Evolutionary conservation across 2,888 invertebrate species (phyloP).

Genomic region (Lapara coniferarum): DNA sequence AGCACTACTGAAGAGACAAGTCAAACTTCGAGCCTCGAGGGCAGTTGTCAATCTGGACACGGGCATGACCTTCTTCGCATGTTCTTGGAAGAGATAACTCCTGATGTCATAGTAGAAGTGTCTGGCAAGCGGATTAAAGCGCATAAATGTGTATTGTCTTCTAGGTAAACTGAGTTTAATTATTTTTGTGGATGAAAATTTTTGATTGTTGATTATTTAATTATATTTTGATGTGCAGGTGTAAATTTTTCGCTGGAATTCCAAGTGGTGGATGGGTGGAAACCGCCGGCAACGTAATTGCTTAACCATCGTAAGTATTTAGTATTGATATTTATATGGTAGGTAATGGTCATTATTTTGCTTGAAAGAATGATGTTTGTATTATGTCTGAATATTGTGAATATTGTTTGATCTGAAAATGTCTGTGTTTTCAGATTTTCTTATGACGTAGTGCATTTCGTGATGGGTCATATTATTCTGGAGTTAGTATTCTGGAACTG

Average conservation of each 20-base stretch:
- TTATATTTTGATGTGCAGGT: slow-evolving; percentile 75
- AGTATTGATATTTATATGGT: not conserved
- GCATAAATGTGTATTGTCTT: slow-evolving; percentile 95
- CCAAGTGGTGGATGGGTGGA: slow-evolving; percentile 94
- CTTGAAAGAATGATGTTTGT: too few species aligned
- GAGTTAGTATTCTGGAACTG: slow-evolving; percentile 93
- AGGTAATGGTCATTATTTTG: too few species aligned
- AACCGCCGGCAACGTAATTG: slow-evolving; percentile 90
- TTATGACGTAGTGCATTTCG: slow-evolving; percentile 94
- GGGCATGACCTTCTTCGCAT: slow-evolving; percentile 95
- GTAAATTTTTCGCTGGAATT: slow-evolving; percentile 96
- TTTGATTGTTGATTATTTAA: slow-evolving; percentile 16
- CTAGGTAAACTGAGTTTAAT: slow-evolving; percentile 68
- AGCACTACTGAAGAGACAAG: slow-evolving; percentile 70
- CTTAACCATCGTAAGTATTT: slow-evolving; percentile 88
- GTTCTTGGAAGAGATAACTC: slow-evolving; percentile 95
- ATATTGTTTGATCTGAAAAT: too few species aligned
- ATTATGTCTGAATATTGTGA: too few species aligned
- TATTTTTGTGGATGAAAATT: slow-evolving; percentile 2
- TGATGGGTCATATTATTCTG: slow-evolving; percentile 97
- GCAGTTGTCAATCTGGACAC: slow-evolving; percentile 83
- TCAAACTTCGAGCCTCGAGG: slow-evolving; percentile 69
- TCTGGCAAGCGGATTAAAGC: slow-evolving; percentile 92
- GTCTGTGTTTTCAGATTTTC: slow-evolving; percentile 85
- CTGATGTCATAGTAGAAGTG: slow-evolving; percentile 94